Evolutionary conservation across 1,140 invertebrate species (phyloP), one percentile per base, ranked within the genome.

Genomic region (Ylistrum balloti): DNA sequence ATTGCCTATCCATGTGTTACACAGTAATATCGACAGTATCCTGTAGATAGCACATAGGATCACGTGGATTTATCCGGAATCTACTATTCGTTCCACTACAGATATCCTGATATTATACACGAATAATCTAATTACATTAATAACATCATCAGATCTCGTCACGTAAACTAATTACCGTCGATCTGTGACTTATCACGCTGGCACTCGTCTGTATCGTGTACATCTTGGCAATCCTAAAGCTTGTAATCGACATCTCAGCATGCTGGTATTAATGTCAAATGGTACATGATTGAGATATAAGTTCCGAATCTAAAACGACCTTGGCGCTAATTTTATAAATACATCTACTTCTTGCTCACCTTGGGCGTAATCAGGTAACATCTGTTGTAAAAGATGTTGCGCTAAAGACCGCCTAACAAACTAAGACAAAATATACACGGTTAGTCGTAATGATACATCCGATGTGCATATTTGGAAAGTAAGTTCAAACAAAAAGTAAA

Each of bases 111-210:
- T 74, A 74, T 74, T 28, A 74, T 22, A 5, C 56, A 48, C 28
- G n/a, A 1, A 74, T 74, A 74, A 74, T 74, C 56, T 74, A 74
- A 74, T 74, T 74, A 74, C 22, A 28, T 74, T 74, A 74, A 74
- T 74, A 74, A 74, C 56, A n/a, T 74, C 56, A 9, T n/a, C 56
- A 74, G 56, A 74, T 74, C 56, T 74, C 56, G 35, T 13, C n/a
- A 74, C 56, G 56, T 74, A 74, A n/a, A 74, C 56, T 74, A n/a
- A 74, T 74, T 74, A 74, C 22, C 5, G 2, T 7, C 2, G 0
- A n/a, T 74, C 56, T 74, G 56, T 74, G 56, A 74, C 56, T 74
- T 74, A 74, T 74, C 56, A 74, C 56, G 28, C 56, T n/a, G n/a
- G 28, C n/a, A 28, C n/a, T 28, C 56, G 9, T 3, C n/a, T 5